These are phyloP conservation scores for Athalia cordata DNA, from an alignment of 2,888 invertebrate species.

Conservation along the genomic window DNA sequence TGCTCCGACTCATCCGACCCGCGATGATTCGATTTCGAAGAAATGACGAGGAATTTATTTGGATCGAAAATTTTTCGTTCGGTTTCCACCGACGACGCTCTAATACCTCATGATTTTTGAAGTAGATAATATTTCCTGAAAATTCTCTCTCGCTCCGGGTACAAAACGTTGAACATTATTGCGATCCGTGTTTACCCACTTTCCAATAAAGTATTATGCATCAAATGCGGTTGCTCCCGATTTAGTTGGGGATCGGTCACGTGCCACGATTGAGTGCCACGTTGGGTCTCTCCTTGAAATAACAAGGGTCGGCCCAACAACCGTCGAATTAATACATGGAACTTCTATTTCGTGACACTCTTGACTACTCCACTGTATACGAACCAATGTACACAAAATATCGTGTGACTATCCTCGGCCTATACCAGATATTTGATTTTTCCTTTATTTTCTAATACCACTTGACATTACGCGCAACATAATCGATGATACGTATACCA, in stretches of 20 bases:
- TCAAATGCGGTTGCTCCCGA: background rate
- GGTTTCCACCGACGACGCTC: no score
- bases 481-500: constrained; percentile 7
- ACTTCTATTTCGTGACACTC: constrained; percentile 39
- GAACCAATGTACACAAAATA: constrained; percentile 44
- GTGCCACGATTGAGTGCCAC: constrained; percentile 64
- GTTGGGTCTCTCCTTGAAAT: constrained; percentile 68
- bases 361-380: background rate
- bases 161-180: no score
- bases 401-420: constrained; percentile 39
- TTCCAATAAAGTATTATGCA: constrained; percentile 41
- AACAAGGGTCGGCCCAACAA: constrained; percentile 64
- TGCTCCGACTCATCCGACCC: no score
- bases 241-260: constrained; percentile 55
- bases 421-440: constrained; percentile 26
- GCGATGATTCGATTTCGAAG: no score
- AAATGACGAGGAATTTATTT: no score
- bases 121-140: no score
- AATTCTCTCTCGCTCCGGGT: no score
- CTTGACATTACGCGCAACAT: constrained; percentile 19
- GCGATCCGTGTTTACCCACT: constrained; percentile 28
- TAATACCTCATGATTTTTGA: no score
- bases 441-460: background rate
- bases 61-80: no score
- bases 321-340: constrained; percentile 64